Evolutionary conservation across 1,140 invertebrate species (phyloP).

Genomic region (Drosophila hydei): DNA sequence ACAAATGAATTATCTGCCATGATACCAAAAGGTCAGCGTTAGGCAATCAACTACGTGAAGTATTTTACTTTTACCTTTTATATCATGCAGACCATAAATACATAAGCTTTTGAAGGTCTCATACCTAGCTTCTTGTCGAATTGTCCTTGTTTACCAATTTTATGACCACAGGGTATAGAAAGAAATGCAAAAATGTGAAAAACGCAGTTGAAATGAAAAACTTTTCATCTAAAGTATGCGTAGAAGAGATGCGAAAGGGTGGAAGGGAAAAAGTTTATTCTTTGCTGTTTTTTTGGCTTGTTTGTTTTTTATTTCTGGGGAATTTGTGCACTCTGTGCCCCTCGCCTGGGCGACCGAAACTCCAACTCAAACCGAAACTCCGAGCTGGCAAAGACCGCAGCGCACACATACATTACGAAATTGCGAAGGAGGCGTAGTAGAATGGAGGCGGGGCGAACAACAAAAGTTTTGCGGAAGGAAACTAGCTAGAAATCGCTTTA

Average conservation of each 20-base stretch:
- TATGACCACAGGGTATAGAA: background rate
- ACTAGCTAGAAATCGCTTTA: conserved; percentile 76
- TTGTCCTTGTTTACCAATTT: background rate
- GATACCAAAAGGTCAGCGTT: no score
- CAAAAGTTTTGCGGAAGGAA: conserved; percentile 47
- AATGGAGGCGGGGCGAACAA: background rate
- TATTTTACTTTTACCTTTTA: no score
- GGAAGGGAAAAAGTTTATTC: conserved; percentile 37
- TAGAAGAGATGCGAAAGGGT: conserved; percentile 59
- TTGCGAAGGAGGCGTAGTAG: conserved; percentile 5
- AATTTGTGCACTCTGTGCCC: conserved; percentile 15
- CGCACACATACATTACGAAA: conserved; percentile 54
- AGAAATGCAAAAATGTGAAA: conserved; percentile 45
- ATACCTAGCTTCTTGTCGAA: background rate
- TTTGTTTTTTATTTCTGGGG: conserved; percentile 17
- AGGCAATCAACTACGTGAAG: no score
- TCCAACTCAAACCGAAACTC: conserved; percentile 33
- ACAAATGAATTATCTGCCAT: no score
- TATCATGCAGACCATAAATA: no score
- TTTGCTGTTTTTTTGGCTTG: conserved; percentile 29
- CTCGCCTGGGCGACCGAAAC: conserved; percentile 26
- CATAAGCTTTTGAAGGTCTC: no score
- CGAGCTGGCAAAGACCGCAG: conserved; percentile 18
- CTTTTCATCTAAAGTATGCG: conserved; percentile 57
- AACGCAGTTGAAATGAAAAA: conserved; percentile 60